Conservation (phyloP, 2,888 invertebrate genomes). For the Clepsis dumicolana region DNA sequence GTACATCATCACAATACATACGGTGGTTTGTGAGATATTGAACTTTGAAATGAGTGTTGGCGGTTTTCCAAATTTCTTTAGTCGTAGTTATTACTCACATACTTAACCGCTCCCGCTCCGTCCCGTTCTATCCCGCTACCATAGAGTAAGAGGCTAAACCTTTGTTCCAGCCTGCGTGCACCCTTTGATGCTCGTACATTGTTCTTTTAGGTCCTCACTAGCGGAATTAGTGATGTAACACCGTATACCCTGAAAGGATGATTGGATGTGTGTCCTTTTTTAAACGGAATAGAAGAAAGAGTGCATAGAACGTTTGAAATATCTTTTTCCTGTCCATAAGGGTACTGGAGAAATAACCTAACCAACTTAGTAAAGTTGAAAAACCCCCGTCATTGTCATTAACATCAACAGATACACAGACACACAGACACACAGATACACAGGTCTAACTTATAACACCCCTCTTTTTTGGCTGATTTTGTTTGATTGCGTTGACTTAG, state of each 20-base stretch:
- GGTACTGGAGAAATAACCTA: background rate
- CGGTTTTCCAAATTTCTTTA: no score
- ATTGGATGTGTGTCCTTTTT: background rate
- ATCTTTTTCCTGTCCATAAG: background rate
- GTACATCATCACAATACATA: no score
- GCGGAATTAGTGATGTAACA: slow-evolving; percentile 54
- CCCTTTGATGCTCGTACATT: slow-evolving; percentile 73
- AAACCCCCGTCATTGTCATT: no score
- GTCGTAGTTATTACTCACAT: no score
- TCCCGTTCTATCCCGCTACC: slow-evolving; percentile 45
- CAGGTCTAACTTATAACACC: no score
- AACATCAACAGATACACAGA: no score
- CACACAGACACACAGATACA: no score
- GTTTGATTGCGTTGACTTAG: no score
- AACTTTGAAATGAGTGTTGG: no score
- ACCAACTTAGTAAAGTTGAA: no score
- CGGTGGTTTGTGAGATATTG: no score
- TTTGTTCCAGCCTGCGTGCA: slow-evolving; percentile 68
- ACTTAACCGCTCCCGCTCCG: slow-evolving; percentile 49
- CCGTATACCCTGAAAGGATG: slow-evolving; percentile 38
- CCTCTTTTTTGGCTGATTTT: no score
- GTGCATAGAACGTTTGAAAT: background rate
- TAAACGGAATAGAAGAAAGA: background rate
- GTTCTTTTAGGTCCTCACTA: slow-evolving; percentile 67
- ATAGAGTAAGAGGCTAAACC: slow-evolving; percentile 59